A percentile compares a stretch with the other conserved stretches of the same genome.
Conservation (phyloP, 2,113 vertebrate species). For the Montifringilla adamsi region DNA sequence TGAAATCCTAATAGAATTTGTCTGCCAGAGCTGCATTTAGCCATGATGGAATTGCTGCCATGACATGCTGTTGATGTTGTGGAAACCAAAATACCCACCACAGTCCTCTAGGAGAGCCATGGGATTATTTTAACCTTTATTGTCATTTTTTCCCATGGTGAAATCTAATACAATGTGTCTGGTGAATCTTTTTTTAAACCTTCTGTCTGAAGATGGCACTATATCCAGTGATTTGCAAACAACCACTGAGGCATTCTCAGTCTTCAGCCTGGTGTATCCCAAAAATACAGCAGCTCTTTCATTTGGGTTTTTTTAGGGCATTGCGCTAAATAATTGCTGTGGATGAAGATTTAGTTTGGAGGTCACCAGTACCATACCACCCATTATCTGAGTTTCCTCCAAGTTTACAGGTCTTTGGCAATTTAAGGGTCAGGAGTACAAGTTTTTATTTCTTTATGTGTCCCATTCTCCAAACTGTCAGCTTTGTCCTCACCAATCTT, state of each 20-base stretch:
- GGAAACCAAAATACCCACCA: not conserved
- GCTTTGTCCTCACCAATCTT: not conserved
- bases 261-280: not conserved
- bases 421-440: not conserved
- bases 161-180: not conserved
- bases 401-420: not conserved
- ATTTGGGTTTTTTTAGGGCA: not conserved
- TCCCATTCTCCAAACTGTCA: not conserved
- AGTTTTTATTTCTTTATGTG: not conserved
- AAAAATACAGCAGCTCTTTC: not conserved
- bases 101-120: not conserved
- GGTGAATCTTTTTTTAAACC: not conserved
- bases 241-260: fast-evolving
- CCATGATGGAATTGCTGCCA: not conserved
- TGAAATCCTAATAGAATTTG: not conserved
- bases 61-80: not conserved
- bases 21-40: not conserved
- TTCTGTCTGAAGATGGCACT: not conserved
- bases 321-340: not conserved
- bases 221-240: not conserved
- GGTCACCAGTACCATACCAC: not conserved
- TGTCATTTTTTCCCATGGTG: not conserved
- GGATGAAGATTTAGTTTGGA: not conserved
- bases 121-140: not conserved
- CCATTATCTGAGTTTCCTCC: not conserved